Percentiles rank a stretch among this genome's conserved stretches.
Conservation (phyloP, 2,113 vertebrate genomes). For the Coptodon bakossiorum region DNA sequence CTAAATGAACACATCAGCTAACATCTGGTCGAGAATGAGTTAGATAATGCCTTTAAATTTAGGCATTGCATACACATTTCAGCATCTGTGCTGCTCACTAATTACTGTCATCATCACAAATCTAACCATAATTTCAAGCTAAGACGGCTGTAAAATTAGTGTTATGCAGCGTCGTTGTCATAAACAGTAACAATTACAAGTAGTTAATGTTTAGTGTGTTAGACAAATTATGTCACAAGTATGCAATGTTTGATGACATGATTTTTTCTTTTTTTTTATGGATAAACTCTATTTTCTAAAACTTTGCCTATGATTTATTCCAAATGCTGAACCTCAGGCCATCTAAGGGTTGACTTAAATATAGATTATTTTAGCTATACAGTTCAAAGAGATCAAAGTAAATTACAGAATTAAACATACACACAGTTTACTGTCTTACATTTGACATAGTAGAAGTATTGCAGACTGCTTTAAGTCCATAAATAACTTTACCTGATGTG, state of each 20-base stretch:
- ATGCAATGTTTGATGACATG: background rate
- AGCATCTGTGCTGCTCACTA: constrained; percentile 40
- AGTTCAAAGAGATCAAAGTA: background rate
- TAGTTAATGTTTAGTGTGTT: background rate
- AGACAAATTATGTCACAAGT: background rate
- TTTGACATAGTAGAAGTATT: background rate
- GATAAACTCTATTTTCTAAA: background rate
- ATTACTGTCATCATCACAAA: constrained; percentile 35
- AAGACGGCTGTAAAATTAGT: constrained; percentile 36
- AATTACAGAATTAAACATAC: background rate
- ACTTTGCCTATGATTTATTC: background rate
- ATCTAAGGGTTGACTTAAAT: background rate
- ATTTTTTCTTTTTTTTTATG: background rate
- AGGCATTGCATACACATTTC: background rate
- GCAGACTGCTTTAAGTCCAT: background rate
- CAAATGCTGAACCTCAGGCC: background rate
- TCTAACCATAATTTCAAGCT: constrained; percentile 13
- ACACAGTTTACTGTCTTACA: background rate
- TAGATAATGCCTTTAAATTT: constrained; percentile 11
- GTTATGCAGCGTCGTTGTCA: background rate
- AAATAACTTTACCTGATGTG: background rate
- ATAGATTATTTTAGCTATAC: background rate
- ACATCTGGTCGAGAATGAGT: constrained; percentile 33
- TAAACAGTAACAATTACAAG: constrained; percentile 1
- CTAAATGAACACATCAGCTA: background rate